phyloP scores from a whole-genome alignment of 1,140 invertebrate genomes.

The Drosophila orosa region DNA sequence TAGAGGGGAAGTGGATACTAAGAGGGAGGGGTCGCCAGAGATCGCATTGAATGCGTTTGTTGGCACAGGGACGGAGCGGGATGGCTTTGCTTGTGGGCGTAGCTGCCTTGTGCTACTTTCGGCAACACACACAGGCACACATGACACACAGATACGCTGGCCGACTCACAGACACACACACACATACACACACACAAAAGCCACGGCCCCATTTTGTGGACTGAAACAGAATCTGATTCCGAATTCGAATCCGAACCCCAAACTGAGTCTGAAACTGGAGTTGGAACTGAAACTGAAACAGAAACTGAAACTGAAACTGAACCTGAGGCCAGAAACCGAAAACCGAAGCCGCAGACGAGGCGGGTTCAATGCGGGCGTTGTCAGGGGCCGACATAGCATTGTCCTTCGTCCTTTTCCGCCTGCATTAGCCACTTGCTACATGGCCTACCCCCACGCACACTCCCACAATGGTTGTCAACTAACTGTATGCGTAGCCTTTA shows the following conservation, averaged over 20 bases:
- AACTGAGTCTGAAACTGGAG: constrained; percentile 26
- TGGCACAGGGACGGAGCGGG: constrained; percentile 6
- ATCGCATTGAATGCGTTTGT: constrained; percentile 46
- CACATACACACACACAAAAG: constrained; percentile 34
- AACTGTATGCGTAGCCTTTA: no score
- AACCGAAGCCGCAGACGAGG: constrained; percentile 14
- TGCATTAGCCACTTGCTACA: constrained; percentile 17
- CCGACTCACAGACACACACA: constrained; percentile 16
- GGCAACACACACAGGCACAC: constrained; percentile 37
- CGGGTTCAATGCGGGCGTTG: constrained; percentile 1
- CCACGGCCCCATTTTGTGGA: constrained; percentile 63
- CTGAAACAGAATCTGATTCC: constrained; percentile 38
- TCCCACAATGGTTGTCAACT: background rate
- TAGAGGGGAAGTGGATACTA: background rate
- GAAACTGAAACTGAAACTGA: constrained; percentile 10
- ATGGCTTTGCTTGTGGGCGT: constrained; percentile 52
- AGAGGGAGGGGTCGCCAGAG: constrained; percentile 37
- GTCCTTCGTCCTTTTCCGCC: constrained; percentile 30
- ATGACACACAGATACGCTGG: constrained; percentile 4
- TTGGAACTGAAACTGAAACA: background rate
- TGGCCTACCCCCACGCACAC: background rate
- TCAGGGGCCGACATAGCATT: constrained; percentile 2
- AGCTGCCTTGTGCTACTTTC: constrained; percentile 74
- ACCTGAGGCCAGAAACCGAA: constrained; percentile 4
- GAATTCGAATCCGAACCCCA: constrained; percentile 15